Percentiles rank a stretch among this genome's conserved stretches.
Evolutionary conservation across 2,888 invertebrate genomes (phyloP).

Genomic region (Eumerus sabulonum): DNA sequence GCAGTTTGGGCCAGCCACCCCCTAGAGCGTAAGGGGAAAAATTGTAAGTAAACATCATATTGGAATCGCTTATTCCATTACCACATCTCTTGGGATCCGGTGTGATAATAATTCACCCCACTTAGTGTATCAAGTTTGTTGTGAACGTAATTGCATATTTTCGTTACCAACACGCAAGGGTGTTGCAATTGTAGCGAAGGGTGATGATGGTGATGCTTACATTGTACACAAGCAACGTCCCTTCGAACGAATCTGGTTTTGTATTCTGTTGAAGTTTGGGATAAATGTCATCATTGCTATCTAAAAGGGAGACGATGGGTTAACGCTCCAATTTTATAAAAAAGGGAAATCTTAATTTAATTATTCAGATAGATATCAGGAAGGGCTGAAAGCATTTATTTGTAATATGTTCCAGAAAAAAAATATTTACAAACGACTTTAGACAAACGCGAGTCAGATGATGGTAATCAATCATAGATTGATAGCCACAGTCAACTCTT

Average conservation of each 20-base stretch:
- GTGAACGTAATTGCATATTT: slow-evolving; percentile 68
- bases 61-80: slow-evolving; percentile 61
- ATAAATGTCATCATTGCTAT: slow-evolving; percentile 65
- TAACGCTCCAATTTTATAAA: slow-evolving; percentile 62
- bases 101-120: slow-evolving; percentile 65
- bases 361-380: slow-evolving; percentile 28
- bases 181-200: slow-evolving; percentile 67
- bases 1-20: slow-evolving; percentile 59
- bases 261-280: slow-evolving; percentile 67
- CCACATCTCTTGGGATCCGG: slow-evolving; percentile 58
- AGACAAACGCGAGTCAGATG: too few relatives aligned
- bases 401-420: too few relatives aligned
- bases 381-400: too few relatives aligned
- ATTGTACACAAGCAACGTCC: slow-evolving; percentile 57
- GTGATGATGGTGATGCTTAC: slow-evolving; percentile 64
- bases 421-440: too few relatives aligned
- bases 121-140: slow-evolving; percentile 31
- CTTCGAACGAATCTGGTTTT: slow-evolving; percentile 57
- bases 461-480: too few relatives aligned
- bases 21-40: slow-evolving; percentile 28
- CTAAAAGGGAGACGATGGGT: slow-evolving; percentile 67
- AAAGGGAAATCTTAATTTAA: slow-evolving; percentile 59
- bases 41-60: slow-evolving; percentile 62
- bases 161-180: slow-evolving; percentile 62
- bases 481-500: too few relatives aligned